Conservation (phyloP, 2,113 vertebrate species). For the Chaetura pelagica region DNA sequence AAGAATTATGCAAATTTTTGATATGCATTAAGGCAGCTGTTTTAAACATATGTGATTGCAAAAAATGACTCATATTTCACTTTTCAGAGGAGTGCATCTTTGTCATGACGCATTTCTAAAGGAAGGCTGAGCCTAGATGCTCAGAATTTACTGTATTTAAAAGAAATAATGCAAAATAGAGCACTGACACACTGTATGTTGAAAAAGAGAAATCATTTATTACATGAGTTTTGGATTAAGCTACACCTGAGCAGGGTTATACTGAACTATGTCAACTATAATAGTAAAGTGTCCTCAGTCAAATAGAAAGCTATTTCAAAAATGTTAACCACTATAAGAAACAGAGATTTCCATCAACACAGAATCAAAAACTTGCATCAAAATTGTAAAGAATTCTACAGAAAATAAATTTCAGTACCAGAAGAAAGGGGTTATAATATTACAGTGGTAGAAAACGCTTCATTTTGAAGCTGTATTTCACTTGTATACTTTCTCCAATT, state of each 20-base stretch:
- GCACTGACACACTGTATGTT: accelerated
- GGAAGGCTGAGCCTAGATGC: not conserved
- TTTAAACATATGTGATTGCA: conserved; percentile 15
- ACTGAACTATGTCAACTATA: not conserved
- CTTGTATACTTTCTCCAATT: not conserved
- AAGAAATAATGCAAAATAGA: not conserved
- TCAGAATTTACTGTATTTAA: not conserved
- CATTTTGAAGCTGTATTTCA: not conserved
- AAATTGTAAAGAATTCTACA: not conserved
- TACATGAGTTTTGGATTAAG: not conserved
- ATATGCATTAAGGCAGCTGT: conserved; percentile 23
- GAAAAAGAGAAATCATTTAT: not conserved
- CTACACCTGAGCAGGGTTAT: not conserved
- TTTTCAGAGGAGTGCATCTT: not conserved
- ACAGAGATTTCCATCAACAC: not conserved
- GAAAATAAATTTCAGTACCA: not conserved
- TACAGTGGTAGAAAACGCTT: accelerated
- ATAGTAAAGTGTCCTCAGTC: not conserved
- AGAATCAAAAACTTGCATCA: not conserved
- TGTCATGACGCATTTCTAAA: not conserved
- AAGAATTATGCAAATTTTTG: conserved; percentile 33
- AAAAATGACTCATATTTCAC: not conserved
- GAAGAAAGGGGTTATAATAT: not conserved
- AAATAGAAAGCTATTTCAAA: not conserved
- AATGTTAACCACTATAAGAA: not conserved